Evolutionary conservation across 1,140 invertebrate species (phyloP).

Genomic region (Lerema accius): DNA sequence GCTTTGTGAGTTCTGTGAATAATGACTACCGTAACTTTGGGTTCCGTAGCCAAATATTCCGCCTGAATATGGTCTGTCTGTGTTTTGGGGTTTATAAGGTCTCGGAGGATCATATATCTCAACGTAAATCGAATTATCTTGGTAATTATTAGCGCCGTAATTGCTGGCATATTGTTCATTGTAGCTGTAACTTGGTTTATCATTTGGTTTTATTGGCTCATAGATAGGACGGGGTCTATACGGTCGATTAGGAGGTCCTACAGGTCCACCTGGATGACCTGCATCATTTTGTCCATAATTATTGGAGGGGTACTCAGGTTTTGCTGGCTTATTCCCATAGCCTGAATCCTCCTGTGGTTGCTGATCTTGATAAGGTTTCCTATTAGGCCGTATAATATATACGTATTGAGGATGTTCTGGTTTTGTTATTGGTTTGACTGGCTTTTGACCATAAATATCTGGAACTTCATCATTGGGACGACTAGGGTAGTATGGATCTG

Average conservation of each 20-base stretch:
- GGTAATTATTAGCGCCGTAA: constrained; percentile 50
- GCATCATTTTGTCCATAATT: constrained; percentile 43
- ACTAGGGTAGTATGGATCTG: constrained; percentile 52
- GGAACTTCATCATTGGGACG: constrained; percentile 48
- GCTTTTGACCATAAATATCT: constrained; percentile 55
- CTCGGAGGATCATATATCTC: constrained; percentile 71
- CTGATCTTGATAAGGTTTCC: constrained; percentile 46
- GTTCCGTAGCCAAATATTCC: constrained; percentile 43
- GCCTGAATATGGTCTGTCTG: constrained; percentile 19
- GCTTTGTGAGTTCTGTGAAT: constrained; percentile 48
- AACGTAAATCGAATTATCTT: constrained; percentile 66
- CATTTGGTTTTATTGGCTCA: constrained; percentile 49
- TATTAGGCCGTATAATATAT: constrained; percentile 65
- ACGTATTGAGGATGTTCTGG: constrained; percentile 60
- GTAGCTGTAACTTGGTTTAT: constrained; percentile 55
- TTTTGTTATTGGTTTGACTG: constrained; percentile 41
- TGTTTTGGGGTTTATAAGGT: constrained; percentile 51
- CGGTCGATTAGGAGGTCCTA: constrained; percentile 43
- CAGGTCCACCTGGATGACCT: constrained; percentile 32
- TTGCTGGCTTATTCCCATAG: constrained; percentile 42
- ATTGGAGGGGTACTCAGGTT: constrained; percentile 44
- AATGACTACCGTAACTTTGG: constrained; percentile 54
- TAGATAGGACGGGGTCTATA: constrained; percentile 36
- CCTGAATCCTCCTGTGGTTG: constrained; percentile 42
- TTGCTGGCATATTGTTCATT: constrained; percentile 62